A percentile compares a stretch with the other conserved stretches of the same genome.
phyloP scores from a whole-genome alignment of 2,113 vertebrate species.

The Rissa tridactyla region DNA sequence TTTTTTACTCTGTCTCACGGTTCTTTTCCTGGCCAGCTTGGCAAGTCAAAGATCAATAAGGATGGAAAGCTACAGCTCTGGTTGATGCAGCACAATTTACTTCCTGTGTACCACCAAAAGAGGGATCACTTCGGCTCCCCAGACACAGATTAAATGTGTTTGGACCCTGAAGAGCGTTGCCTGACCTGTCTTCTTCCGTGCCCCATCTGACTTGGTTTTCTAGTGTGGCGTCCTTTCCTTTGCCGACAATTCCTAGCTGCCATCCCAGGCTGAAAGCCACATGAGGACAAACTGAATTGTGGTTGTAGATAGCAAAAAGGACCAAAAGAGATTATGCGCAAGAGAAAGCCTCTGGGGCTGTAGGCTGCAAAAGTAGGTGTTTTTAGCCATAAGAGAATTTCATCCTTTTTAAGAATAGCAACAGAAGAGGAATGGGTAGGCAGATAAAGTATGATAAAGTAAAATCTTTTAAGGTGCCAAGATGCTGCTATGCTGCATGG shows the following conservation, averaged over 20 bases:
- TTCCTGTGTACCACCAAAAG: background rate
- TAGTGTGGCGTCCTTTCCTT: background rate
- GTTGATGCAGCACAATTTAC: background rate
- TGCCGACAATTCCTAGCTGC: background rate
- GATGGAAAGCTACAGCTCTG: background rate
- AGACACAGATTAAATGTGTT: background rate
- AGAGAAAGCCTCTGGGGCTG: background rate
- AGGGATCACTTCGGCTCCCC: background rate
- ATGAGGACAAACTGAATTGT: background rate
- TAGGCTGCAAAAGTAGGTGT: background rate
- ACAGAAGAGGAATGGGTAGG: background rate
- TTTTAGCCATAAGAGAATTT: accelerated
- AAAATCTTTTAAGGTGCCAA: background rate
- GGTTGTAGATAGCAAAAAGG: background rate
- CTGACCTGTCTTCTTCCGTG: background rate
- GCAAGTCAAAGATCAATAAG: background rate
- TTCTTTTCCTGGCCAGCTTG: background rate
- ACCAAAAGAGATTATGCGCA: background rate
- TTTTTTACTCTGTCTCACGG: background rate
- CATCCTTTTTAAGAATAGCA: background rate
- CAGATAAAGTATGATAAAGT: background rate
- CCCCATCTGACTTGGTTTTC: background rate
- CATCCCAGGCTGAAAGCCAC: background rate
- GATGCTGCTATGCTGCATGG: background rate
- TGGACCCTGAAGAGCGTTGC: background rate